Evolutionary conservation across 1,140 invertebrate species (phyloP).

Genomic region (Saccostrea echinata): DNA sequence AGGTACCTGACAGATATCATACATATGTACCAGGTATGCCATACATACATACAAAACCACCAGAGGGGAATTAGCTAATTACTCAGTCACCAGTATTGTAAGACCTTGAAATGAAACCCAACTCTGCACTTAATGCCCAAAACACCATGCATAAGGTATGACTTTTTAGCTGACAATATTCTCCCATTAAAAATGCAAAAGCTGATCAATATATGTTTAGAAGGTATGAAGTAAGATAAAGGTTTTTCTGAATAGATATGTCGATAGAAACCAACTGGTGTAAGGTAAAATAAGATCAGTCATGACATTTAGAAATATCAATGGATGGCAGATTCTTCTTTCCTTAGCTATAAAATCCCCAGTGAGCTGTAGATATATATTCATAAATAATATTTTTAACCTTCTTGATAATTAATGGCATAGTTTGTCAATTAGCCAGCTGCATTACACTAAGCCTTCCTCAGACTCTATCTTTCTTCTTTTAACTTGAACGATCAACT

Average conservation of each 20-base stretch:
- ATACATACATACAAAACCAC: too few relatives aligned
- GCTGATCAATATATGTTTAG: constrained; percentile 16
- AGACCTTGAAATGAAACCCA: neutral
- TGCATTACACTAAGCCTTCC: neutral
- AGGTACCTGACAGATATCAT: too few relatives aligned
- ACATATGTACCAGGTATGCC: too few relatives aligned
- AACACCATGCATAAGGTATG: constrained; percentile 29
- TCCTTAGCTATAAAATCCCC: neutral
- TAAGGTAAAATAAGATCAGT: neutral
- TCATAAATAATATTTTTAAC: constrained; percentile 31
- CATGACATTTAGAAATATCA: constrained; percentile 18
- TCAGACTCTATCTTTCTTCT: neutral
- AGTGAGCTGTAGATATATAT: neutral
- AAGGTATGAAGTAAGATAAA: constrained; percentile 23
- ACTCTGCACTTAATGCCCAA: neutral
- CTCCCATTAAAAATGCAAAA: constrained; percentile 22
- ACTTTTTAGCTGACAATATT: constrained; percentile 27
- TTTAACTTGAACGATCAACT: constrained; percentile 15
- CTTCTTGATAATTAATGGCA: constrained; percentile 37
- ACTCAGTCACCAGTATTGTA: neutral
- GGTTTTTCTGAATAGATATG: neutral
- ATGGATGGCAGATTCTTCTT: neutral
- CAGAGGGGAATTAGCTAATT: too few relatives aligned
- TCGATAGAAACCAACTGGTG: neutral
- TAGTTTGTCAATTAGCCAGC: constrained; percentile 27